Evolutionary conservation across 2,113 vertebrate genomes (phyloP).

Genomic region (Procapra przewalskii): DNA sequence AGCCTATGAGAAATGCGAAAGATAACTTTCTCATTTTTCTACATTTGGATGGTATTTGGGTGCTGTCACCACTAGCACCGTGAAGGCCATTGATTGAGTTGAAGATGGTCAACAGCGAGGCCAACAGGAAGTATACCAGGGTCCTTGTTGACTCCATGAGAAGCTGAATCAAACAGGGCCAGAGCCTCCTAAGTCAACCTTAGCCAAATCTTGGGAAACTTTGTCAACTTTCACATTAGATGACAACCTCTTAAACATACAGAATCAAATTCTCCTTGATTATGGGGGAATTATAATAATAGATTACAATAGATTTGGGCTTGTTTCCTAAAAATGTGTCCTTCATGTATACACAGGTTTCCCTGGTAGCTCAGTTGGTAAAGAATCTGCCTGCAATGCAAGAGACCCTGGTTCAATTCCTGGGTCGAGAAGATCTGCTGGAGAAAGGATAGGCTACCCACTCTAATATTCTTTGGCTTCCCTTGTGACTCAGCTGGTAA

Average conservation of each 20-base stretch:
- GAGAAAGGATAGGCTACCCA: background rate
- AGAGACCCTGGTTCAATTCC: background rate
- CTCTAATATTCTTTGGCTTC: background rate
- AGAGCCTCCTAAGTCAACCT: background rate
- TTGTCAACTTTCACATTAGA: background rate
- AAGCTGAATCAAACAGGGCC: background rate
- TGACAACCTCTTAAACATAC: background rate
- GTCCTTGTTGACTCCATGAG: background rate
- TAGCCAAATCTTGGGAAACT: background rate
- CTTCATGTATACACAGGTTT: background rate
- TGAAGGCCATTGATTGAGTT: background rate
- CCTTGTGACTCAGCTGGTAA: background rate
- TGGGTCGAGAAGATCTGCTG: background rate
- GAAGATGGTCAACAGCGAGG: background rate
- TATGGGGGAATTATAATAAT: background rate
- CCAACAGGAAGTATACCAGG: background rate
- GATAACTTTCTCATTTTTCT: slow-evolving; percentile 47
- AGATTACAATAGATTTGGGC: background rate
- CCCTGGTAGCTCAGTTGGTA: background rate
- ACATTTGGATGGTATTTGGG: slow-evolving; percentile 42
- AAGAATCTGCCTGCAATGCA: background rate
- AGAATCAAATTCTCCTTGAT: background rate
- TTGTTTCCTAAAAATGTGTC: background rate
- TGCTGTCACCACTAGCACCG: background rate
- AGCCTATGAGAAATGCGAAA: slow-evolving; percentile 58